A percentile compares a stretch with the other conserved stretches of the same genome.
Evolutionary conservation across 2,797 vertebrate species (phyloP).

Genomic region (Ispidina lecontei): DNA sequence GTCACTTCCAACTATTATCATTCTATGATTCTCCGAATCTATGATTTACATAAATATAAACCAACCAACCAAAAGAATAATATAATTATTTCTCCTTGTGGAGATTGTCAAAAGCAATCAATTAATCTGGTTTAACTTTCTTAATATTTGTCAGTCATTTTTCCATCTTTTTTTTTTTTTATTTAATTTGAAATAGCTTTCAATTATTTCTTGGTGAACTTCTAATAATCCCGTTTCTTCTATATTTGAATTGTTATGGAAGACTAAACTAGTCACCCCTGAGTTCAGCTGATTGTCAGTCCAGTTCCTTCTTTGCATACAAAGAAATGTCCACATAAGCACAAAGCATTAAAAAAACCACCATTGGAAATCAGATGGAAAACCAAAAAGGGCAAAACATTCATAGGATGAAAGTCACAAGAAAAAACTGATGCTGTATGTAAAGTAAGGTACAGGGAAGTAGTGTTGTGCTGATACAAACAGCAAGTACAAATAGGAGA

Average conservation of each 20-base stretch:
- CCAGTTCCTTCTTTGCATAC: neutral
- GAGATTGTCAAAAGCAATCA: neutral
- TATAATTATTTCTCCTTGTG: neutral
- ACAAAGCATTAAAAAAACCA: neutral
- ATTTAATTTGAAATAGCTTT: neutral
- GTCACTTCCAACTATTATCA: too few species aligned
- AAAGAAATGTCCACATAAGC: neutral
- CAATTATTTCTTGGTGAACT: neutral
- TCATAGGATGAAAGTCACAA: neutral
- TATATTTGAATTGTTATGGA: neutral
- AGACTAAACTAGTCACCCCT: neutral
- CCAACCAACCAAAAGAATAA: neutral
- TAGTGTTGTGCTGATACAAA: neutral
- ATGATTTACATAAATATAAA: too few species aligned
- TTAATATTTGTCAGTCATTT: neutral
- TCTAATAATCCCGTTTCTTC: neutral
- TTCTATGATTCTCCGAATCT: too few species aligned
- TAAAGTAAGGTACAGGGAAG: neutral
- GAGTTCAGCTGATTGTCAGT: neutral
- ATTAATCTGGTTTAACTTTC: neutral
- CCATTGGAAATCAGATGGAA: neutral
- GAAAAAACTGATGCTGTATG: neutral
- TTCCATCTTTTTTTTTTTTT: neutral
- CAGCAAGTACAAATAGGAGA: neutral
- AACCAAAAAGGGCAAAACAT: neutral